These are phyloP conservation scores for Sardinella longiceps DNA, from an alignment of 2,797 vertebrate species.

Conservation along the genomic window DNA sequence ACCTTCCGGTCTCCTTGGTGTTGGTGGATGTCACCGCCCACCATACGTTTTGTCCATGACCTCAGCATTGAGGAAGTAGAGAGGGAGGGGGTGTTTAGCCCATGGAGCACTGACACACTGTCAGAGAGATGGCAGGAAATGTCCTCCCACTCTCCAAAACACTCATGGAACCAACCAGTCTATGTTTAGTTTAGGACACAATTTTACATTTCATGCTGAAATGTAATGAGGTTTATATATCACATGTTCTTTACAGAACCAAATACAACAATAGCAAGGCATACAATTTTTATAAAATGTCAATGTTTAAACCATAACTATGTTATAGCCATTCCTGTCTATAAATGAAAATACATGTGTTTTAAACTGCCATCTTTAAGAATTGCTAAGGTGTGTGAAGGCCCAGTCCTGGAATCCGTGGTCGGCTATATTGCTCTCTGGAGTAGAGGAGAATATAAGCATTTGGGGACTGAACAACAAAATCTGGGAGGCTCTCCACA, in stretches of 20 bases:
- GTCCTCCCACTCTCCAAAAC: neutral
- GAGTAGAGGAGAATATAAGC: conserved; percentile 85
- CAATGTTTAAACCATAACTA: neutral
- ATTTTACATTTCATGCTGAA: neutral
- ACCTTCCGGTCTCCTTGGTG: neutral
- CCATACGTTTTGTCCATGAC: neutral
- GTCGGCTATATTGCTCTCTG: conserved; percentile 69
- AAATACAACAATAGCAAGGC: neutral
- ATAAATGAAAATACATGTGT: too few species aligned
- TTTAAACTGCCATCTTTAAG: neutral
- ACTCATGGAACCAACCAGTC: conserved; percentile 2
- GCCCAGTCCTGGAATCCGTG: conserved; percentile 57
- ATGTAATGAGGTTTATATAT: neutral
- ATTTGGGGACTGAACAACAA: conserved; percentile 74
- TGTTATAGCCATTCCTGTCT: neutral
- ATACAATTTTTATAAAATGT: neutral
- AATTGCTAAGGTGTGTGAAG: neutral
- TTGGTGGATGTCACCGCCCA: neutral
- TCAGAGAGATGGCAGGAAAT: neutral
- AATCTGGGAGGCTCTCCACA: conserved; percentile 72
- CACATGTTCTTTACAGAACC: neutral
- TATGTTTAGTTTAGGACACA: conserved; percentile 24
- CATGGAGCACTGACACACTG: neutral
- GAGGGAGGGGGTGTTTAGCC: neutral
- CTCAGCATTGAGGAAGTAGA: conserved; percentile 31